Evolutionary conservation across 2,113 vertebrate genomes (phyloP).

Genomic region (Vulpes lagopus): DNA sequence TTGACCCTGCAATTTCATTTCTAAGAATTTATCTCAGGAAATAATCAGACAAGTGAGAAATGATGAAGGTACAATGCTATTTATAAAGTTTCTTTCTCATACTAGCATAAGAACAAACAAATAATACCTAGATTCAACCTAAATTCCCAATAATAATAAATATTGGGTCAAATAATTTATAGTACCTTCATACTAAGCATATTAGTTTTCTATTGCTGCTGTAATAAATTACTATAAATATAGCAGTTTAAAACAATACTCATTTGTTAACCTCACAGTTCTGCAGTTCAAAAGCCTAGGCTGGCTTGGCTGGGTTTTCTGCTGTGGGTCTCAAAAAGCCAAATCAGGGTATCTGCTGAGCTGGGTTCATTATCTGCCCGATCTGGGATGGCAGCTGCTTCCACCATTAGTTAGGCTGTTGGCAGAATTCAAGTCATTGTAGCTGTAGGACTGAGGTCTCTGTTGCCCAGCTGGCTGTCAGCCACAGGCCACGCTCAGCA

Average conservation of each 20-base stretch:
- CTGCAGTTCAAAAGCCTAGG: background rate
- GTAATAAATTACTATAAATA: background rate
- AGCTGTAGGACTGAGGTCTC: background rate
- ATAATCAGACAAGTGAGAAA: conserved; percentile 6
- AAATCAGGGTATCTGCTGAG: background rate
- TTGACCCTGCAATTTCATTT: background rate
- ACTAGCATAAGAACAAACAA: background rate
- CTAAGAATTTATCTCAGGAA: conserved; percentile 1
- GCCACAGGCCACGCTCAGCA: background rate
- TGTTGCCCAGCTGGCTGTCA: background rate
- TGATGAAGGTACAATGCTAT: background rate
- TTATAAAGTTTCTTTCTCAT: background rate
- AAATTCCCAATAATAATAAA: background rate
- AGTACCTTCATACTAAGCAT: background rate
- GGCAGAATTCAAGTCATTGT: background rate
- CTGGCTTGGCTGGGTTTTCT: background rate
- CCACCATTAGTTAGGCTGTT: background rate
- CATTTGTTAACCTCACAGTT: background rate
- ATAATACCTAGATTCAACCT: conserved; percentile 23
- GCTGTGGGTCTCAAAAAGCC: background rate
- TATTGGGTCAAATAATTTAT: background rate
- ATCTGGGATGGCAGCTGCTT: background rate
- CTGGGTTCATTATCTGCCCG: background rate
- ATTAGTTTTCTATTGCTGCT: background rate
- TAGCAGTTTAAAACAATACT: background rate